phyloP scores from a whole-genome alignment of 2,888 invertebrate genomes.

The Anagyrus pseudococci region DNA sequence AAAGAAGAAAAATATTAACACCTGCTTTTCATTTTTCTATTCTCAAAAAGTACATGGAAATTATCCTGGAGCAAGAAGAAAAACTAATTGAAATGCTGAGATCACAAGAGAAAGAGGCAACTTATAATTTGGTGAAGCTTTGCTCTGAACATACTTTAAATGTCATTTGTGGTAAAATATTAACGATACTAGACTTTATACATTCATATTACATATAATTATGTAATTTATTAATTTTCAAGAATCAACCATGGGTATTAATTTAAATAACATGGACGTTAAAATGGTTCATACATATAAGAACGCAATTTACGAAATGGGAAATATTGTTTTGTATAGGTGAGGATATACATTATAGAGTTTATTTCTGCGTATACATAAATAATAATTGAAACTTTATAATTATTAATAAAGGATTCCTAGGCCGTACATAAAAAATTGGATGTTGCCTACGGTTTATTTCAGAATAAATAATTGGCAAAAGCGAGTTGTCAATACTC shows the following conservation, averaged over 20 bases:
- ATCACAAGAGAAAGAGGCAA: constrained; percentile 15
- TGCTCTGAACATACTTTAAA: constrained; percentile 39
- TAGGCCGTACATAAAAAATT: constrained; percentile 31
- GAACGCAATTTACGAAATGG: constrained; percentile 64
- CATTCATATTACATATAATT: not conserved
- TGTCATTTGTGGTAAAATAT: constrained; percentile 39
- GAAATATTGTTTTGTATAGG: constrained; percentile 52
- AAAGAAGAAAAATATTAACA: constrained; percentile 40
- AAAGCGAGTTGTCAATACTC: constrained; percentile 58
- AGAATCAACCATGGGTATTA: constrained; percentile 32
- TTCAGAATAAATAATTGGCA: constrained; percentile 57
- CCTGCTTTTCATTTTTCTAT: constrained; percentile 39
- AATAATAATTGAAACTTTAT: too few species aligned
- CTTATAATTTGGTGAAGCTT: constrained; percentile 31
- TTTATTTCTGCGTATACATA: not conserved
- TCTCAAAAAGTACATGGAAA: constrained; percentile 38
- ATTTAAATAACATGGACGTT: constrained; percentile 49
- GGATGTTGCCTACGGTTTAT: constrained; percentile 38
- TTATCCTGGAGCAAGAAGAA: constrained; percentile 31
- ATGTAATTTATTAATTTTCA: not conserved
- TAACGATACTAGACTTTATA: not conserved
- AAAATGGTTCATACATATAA: constrained; percentile 65
- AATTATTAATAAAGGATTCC: constrained; percentile 46
- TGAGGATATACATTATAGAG: constrained; percentile 32
- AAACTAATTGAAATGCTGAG: constrained; percentile 31